Base-by-base conservation (phyloP, 2,888 invertebrate species). In the Hirtodrosophila histrioides region DNA sequence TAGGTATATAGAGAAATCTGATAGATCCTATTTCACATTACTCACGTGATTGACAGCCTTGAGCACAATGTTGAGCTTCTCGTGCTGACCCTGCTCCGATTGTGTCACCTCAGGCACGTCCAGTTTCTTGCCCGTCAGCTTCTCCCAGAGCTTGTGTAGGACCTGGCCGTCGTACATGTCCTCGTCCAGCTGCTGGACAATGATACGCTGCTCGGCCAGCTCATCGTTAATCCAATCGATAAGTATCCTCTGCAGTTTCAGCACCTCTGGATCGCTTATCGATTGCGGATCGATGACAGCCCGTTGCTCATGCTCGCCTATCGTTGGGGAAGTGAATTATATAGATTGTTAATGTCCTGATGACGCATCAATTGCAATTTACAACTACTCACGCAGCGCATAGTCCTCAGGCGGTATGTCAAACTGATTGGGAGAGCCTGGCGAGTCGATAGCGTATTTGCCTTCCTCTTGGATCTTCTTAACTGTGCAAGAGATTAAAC, bases 151-250 rank as follows among this genome's bases (percentile, higher is more conserved):
- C 87, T 95, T 95, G 82, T 95, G 95, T 44, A 95, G 90, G 4
- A 94, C 95, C 93, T 99, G 99, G 0, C 99, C 99, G 93, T 99
- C 99, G 92, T 98, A 99, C 75, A 99, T 93, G 92, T 99, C 99
- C 92, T 99, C 98, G 77, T 97, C 97, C 45, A 99, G 95, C 85
- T 98, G 95, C 92, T 99, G 97, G 0, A 99, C 99, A 86, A 99
- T 98, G 71, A 99, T 99, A 88, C 99, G 94, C 87, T 99, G 97
- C 74, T 96, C 94, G 0, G 99, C 98, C 55, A 99, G 93, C 91
- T 98, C 99, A 92, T 99, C 98, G 92, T 99, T 99, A 56, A 99
- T 97, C 99, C 99, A 99, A 85, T 99, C 98, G 81, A 98, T 96
- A 48, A 99, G 93, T 37, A 98, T 95, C 82, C 94, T 94, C 53